Conservation (phyloP, 2,113 vertebrate genomes). For the Rostratula benghalensis region DNA sequence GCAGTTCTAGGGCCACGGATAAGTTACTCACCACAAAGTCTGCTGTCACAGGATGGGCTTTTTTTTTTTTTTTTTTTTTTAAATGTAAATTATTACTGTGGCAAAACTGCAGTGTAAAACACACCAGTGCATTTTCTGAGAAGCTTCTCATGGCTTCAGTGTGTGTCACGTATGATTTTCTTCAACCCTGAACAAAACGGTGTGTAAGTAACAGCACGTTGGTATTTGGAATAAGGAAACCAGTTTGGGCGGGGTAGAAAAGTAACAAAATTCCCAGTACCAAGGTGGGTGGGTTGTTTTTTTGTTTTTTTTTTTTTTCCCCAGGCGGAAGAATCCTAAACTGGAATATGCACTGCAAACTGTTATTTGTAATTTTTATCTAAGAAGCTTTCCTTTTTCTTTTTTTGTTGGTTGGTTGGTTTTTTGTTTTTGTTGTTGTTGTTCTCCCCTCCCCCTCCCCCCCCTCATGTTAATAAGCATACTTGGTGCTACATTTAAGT, state of each 20-base stretch:
- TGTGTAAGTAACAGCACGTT: accelerated
- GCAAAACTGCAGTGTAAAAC: not conserved
- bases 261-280: not conserved
- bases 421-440: too few species aligned
- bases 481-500: not conserved
- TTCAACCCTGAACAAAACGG: not conserved
- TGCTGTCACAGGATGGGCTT: not conserved
- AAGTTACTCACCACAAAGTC: not conserved
- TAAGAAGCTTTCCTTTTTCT: not conserved
- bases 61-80: not conserved
- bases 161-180: not conserved
- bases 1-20: not conserved
- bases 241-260: not conserved
- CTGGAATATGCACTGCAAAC: not conserved
- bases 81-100: too few species aligned
- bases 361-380: not conserved
- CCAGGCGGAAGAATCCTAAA: not conserved
- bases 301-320: not conserved
- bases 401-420: too few species aligned
- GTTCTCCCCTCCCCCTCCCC: too few species aligned
- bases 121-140: not conserved
- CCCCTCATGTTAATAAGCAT: not conserved
- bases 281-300: too few species aligned
- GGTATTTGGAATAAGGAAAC: not conserved
- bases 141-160: not conserved